phyloP scores from a whole-genome alignment of 2,797 vertebrate genomes.

The Borostomias antarcticus region DNA sequence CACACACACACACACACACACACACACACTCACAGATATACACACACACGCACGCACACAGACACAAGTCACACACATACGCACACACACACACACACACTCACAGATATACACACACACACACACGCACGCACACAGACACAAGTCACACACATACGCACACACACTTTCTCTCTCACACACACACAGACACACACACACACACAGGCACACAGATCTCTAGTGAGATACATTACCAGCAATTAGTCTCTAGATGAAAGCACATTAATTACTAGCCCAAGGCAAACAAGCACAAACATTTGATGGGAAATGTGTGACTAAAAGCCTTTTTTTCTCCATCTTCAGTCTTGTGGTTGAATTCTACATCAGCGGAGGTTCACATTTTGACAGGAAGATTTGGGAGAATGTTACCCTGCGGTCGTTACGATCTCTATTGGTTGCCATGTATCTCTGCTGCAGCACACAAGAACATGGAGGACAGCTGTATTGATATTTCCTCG shows the following conservation, averaged over 20 bases:
- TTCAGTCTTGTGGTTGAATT: constrained; percentile 1
- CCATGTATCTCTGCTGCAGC: not conserved
- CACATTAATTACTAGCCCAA: constrained; percentile 67
- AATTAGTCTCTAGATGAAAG: constrained; percentile 72
- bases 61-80: too few species aligned
- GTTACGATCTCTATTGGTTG: constrained; percentile 1
- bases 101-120: not conserved
- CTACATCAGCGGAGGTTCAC: not conserved
- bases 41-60: too few species aligned
- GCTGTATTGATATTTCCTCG: too few species aligned
- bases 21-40: too few species aligned
- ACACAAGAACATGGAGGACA: too few species aligned
- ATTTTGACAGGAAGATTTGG: constrained; percentile 3
- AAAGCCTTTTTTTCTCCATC: constrained; percentile 34
- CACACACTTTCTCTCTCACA: too few species aligned
- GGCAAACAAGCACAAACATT: constrained; percentile 66
- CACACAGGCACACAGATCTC: constrained; percentile 44
- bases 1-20: too few species aligned
- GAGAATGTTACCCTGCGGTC: not conserved
- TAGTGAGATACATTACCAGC: constrained; percentile 68
- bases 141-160: constrained; percentile 7
- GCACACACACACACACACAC: too few species aligned
- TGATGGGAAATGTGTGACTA: constrained; percentile 53
- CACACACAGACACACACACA: too few species aligned
- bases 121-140: constrained; percentile 26